Percentiles rank a stretch among this genome's conserved stretches.
Conservation (phyloP, 53 echinoderm and acorn worm species). For the Stichopus horrens region DNA sequence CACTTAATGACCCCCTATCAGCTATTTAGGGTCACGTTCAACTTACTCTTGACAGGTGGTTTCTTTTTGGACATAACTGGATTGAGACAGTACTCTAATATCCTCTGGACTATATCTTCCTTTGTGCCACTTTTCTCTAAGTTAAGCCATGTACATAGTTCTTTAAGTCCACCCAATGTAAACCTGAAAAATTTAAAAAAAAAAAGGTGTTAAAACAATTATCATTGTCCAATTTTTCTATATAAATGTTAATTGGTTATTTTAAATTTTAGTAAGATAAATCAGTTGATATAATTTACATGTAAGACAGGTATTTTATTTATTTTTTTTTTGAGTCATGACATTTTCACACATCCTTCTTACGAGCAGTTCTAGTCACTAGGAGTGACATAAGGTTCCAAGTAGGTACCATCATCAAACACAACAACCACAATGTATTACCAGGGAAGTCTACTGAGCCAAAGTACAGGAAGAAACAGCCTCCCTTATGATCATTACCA, state of each 20-base stretch:
- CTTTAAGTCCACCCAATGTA: constrained; percentile 71
- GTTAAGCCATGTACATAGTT: constrained; percentile 77
- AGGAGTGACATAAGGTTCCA: not conserved
- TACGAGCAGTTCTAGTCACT: not conserved
- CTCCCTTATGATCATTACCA: too few relatives aligned
- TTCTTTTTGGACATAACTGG: constrained; percentile 74
- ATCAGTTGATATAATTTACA: too few relatives aligned
- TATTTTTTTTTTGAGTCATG: not conserved
- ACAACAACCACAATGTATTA: too few relatives aligned
- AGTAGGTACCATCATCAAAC: too few relatives aligned
- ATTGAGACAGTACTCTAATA: constrained; percentile 69
- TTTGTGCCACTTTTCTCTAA: constrained; percentile 79
- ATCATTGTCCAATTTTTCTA: not conserved
- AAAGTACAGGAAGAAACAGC: too few relatives aligned
- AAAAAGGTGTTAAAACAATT: not conserved
- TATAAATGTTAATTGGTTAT: too few relatives aligned
- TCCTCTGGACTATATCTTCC: constrained; percentile 65
- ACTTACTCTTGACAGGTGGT: constrained; percentile 75
- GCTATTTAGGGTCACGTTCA: too few relatives aligned
- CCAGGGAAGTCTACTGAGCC: too few relatives aligned
- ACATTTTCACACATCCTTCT: not conserved
- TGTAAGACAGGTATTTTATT: not conserved
- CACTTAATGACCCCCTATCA: too few relatives aligned
- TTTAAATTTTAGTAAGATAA: too few relatives aligned
- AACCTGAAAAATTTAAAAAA: constrained; percentile 51